Base-by-base conservation (phyloP, 2,797 vertebrate species). In the Phoebastria nigripes region DNA sequence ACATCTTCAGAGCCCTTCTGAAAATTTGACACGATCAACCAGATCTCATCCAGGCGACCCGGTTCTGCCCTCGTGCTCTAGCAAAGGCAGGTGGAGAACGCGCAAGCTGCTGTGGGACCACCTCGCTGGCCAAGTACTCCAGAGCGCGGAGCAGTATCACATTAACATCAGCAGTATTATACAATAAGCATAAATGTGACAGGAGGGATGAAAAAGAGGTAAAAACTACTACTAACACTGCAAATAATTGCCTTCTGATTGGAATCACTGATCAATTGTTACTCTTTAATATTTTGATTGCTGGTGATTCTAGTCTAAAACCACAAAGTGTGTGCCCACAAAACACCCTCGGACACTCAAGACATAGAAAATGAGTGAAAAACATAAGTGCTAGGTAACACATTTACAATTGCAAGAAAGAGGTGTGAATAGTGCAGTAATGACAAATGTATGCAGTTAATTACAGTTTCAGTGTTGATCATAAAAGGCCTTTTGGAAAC, bases 381-480 rank as follows among this genome's bases (percentile, higher is more conserved):
- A 95, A 69, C n/a, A 17, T 84, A 88, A 94, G 74, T 56, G 70
- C 10, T 70, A 89, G 65, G 90, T 90, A 96, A 67, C 62, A 39
- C 37, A 62, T 76, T 94, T 86, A 70, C 28, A 79, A 69, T 73
- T 56, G 7, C 67, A 90, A 93, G 89, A 93, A 94, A 91, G 52
- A 93, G 62, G 41, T 93, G 85, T 62, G 70, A 89, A 74, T 91
- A 46, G 41, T 79, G 52, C 46, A 89, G 71, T 89, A 93, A 59
- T 37, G 93, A 70, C 83, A 95, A 94, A 81, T 62, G 31, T 39
- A 83, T 72, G 55, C 33, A 61, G 49, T 94, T 93, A 82, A 84
- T 93, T 96, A 79, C 33, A 37, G 69, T 89, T 93, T 94, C 93
- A 94, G 82, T 54, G 86, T 79, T 82, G 89, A 84, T 46, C 67